These are phyloP conservation scores for Drosophila yooni DNA, from an alignment of 2,888 invertebrate species.

Conservation along the genomic window DNA sequence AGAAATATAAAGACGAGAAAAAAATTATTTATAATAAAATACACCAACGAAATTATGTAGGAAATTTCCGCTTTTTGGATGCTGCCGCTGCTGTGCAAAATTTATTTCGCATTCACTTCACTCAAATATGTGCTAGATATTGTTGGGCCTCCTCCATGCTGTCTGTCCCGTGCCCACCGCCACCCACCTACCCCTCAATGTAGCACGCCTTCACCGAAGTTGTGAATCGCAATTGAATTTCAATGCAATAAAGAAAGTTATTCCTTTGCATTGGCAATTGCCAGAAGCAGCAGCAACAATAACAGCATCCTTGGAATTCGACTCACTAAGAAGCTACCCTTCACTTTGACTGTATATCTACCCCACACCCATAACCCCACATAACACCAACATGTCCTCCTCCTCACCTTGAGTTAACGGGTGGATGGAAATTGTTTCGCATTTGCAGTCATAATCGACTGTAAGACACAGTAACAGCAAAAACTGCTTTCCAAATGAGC, in stretches of 20 bases:
- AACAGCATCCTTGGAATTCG: conserved; percentile 49
- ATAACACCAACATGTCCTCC: background rate
- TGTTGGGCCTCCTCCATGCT: conserved; percentile 33
- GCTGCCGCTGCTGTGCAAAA: conserved; percentile 40
- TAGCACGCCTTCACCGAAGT: conserved; percentile 7
- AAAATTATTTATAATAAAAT: conserved; percentile 75
- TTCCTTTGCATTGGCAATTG: conserved; percentile 63
- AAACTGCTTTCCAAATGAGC: conserved; percentile 33
- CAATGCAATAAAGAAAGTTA: conserved; percentile 79
- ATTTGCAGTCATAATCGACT: conserved; percentile 62
- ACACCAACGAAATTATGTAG: conserved; percentile 74
- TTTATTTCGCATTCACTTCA: conserved; percentile 57
- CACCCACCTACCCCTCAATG: background rate
- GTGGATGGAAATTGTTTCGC: conserved; percentile 45
- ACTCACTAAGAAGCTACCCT: conserved; percentile 27
- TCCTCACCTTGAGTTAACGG: background rate
- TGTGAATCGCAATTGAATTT: conserved; percentile 73
- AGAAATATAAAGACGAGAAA: background rate
- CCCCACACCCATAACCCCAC: background rate
- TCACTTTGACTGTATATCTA: conserved; percentile 2
- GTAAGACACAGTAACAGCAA: conserved; percentile 26
- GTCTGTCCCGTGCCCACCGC: background rate
- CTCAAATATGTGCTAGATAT: conserved; percentile 53
- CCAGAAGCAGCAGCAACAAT: conserved; percentile 16
- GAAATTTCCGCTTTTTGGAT: conserved; percentile 64